Conservation (phyloP, 2,888 invertebrate genomes). For the Drosophila glabriapex region DNA sequence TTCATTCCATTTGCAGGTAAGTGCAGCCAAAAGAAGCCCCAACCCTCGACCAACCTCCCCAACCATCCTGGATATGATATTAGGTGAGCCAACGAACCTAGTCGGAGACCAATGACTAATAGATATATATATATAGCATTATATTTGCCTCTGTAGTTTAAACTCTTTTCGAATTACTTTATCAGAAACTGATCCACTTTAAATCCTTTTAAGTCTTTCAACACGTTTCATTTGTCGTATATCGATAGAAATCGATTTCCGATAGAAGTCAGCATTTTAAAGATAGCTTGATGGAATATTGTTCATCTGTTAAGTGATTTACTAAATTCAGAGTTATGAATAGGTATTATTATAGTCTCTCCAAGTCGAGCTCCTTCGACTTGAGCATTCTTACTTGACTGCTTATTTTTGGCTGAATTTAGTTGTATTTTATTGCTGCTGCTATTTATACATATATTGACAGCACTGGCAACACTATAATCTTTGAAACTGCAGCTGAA, state of each 20-base stretch:
- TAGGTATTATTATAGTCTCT: neutral
- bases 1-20: conserved; percentile 54
- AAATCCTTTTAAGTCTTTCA: neutral
- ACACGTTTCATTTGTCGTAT: neutral
- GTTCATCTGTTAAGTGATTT: neutral
- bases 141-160: neutral
- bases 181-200: neutral
- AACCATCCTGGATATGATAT: conserved; percentile 15
- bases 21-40: conserved; percentile 23
- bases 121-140: neutral
- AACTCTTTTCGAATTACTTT: neutral
- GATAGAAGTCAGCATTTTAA: neutral
- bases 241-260: neutral
- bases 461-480: neutral
- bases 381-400: neutral
- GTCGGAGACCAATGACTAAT: neutral
- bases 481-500: neutral
- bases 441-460: too few relatives aligned
- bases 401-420: neutral
- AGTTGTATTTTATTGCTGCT: neutral
- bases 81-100: conserved; percentile 18
- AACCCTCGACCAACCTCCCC: neutral
- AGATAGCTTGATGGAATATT: neutral
- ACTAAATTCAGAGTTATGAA: neutral
- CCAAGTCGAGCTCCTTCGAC: neutral